phyloP scores from a whole-genome alignment of 2,797 vertebrate species.

The Limosa lapponica region DNA sequence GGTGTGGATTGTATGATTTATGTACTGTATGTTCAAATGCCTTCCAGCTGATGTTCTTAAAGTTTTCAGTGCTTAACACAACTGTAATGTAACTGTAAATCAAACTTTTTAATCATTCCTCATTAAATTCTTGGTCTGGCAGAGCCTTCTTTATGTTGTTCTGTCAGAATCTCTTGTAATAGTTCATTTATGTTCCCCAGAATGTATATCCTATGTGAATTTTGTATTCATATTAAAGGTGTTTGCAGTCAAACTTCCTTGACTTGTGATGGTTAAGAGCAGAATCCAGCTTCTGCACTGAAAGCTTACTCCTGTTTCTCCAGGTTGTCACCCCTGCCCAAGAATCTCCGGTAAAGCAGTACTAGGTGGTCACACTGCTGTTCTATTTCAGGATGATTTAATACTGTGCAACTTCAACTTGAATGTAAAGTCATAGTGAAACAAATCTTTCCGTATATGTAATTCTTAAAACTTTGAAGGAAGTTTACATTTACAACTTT shows the following conservation, averaged over 20 bases:
- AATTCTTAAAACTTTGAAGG: neutral
- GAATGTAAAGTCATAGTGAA: neutral
- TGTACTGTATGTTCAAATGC: constrained; percentile 78
- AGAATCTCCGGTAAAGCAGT: neutral
- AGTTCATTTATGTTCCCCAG: constrained; percentile 68
- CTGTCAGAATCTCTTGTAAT: constrained; percentile 72
- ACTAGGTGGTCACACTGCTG: neutral
- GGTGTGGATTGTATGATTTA: constrained; percentile 77
- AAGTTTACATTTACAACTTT: neutral
- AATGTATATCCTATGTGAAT: constrained; percentile 74
- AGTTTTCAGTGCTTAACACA: constrained; percentile 76
- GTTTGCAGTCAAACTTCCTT: constrained; percentile 68
- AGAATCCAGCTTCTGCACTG: neutral
- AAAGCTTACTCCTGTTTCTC: neutral
- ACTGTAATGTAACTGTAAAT: constrained; percentile 75
- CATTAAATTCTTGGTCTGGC: constrained; percentile 71
- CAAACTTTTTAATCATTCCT: constrained; percentile 79
- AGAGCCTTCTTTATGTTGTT: constrained; percentile 73
- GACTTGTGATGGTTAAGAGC: constrained; percentile 28
- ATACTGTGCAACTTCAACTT: neutral
- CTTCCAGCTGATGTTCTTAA: constrained; percentile 73
- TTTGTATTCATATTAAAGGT: constrained; percentile 81
- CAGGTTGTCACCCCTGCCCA: neutral
- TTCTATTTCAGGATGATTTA: neutral
- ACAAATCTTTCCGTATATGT: neutral